Conservation (phyloP, 2,113 vertebrate species). For the Lipophrys pholis region DNA sequence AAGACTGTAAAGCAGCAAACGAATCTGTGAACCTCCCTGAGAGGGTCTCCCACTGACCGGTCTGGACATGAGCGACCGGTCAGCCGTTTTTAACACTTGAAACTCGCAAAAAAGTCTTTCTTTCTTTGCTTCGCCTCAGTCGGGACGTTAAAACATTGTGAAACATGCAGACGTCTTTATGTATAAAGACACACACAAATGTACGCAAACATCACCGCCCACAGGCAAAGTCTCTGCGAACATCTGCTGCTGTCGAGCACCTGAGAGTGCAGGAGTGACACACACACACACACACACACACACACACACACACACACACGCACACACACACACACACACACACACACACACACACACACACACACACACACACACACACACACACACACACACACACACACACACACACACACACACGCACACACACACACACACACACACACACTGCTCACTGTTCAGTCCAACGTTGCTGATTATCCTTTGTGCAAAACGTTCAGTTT, state of each 20-base stretch:
- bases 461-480: not conserved
- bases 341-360: not conserved
- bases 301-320: not conserved
- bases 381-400: not conserved
- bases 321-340: not conserved
- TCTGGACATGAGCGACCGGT: not conserved
- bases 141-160: not conserved
- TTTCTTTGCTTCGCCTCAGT: conserved; percentile 6
- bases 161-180: not conserved
- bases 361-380: conserved; percentile 1
- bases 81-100: too few species aligned
- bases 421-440: not conserved
- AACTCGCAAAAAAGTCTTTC: not conserved
- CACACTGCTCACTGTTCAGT: not conserved
- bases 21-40: conserved; percentile 6
- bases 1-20: conserved; percentile 33
- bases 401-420: not conserved
- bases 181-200: too few species aligned
- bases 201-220: too few species aligned
- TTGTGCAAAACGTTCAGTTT: conserved; percentile 5
- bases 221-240: too few species aligned
- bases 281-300: not conserved
- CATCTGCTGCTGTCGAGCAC: too few species aligned
- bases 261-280: too few species aligned
- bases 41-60: not conserved